phyloP scores from a whole-genome alignment of 2,113 vertebrate genomes.

The Lycocorax pyrrhopterus region DNA sequence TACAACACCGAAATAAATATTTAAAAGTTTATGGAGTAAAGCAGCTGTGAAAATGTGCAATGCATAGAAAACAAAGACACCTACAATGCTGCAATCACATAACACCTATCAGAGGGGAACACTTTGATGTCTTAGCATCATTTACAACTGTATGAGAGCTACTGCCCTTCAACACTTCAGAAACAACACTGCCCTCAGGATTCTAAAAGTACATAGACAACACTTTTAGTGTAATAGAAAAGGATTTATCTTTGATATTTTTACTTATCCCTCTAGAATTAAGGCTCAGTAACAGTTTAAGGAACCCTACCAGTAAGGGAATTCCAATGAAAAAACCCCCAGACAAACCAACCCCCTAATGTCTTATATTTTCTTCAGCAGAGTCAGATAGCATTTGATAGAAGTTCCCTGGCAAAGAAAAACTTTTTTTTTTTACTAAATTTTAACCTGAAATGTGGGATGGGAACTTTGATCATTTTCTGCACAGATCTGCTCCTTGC shows the following conservation, averaged over 20 bases:
- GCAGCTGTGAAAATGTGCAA: constrained; percentile 45
- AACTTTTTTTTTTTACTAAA: neutral
- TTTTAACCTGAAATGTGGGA: neutral
- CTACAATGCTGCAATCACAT: neutral
- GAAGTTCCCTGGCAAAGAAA: neutral
- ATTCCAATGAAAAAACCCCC: neutral
- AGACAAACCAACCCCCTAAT: neutral
- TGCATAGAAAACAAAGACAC: constrained; percentile 48
- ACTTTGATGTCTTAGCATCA: neutral
- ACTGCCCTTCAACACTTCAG: neutral
- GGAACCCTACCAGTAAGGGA: neutral
- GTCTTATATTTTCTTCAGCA: neutral
- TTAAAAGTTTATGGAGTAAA: constrained; percentile 50
- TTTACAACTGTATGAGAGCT: neutral
- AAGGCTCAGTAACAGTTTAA: neutral
- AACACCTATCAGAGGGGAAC: neutral
- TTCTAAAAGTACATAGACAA: neutral
- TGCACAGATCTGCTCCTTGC: neutral
- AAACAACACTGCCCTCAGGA: neutral
- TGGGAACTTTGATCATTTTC: neutral
- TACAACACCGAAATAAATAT: constrained; percentile 15
- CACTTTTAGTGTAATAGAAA: neutral
- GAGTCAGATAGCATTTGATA: neutral
- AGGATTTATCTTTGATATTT: neutral
- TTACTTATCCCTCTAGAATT: neutral